These are phyloP conservation scores for Macrotus californicus DNA, from an alignment of 2,113 vertebrate genomes.

Conservation along the genomic window DNA sequence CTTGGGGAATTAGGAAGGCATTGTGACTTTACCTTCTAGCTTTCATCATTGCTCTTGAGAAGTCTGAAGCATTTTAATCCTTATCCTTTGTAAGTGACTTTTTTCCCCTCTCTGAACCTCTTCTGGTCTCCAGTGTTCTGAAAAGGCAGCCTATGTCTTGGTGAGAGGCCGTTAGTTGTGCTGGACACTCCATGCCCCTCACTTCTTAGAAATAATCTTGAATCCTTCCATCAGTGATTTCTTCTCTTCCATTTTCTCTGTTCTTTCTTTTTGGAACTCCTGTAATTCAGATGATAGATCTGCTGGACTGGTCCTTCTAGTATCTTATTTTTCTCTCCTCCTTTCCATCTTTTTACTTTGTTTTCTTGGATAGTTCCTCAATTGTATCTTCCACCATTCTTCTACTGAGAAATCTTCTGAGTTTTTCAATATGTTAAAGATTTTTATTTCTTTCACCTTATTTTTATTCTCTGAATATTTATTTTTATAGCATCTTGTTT, in stretches of 20 bases:
- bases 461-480: neutral
- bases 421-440: neutral
- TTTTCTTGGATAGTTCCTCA: neutral
- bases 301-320: neutral
- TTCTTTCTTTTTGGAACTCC: constrained; percentile 8
- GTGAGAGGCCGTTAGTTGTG: neutral
- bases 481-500: neutral
- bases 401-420: neutral
- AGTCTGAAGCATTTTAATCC: neutral
- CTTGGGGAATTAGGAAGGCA: neutral
- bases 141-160: neutral
- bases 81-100: neutral
- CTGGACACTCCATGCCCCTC: neutral
- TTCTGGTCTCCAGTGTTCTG: neutral
- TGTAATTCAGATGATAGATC: neutral
- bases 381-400: neutral
- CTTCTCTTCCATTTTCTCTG: neutral
- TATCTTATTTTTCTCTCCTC: constrained; percentile 10
- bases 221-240: neutral
- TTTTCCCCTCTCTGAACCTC: neutral
- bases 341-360: constrained; percentile 6
- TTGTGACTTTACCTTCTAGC: neutral
- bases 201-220: neutral
- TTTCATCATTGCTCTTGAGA: neutral
- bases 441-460: neutral